Percentiles rank a stretch among this genome's conserved stretches.
Conservation (phyloP, 2,888 invertebrate genomes). For the Ceriagrion tenellum region DNA sequence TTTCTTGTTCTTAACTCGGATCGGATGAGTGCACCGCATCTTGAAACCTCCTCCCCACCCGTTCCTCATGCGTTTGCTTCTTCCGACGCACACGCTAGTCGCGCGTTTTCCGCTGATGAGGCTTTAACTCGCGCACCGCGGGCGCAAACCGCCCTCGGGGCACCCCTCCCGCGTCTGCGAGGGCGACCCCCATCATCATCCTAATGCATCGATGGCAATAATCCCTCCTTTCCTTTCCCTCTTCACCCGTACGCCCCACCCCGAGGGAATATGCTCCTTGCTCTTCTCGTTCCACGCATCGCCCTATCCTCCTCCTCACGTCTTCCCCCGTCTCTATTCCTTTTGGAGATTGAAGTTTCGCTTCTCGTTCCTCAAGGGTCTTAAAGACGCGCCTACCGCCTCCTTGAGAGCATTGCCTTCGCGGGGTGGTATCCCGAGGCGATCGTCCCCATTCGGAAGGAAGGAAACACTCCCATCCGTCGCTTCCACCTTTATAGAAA, state of each 20-base stretch:
- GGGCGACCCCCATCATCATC: constrained; percentile 8
- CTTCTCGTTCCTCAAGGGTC: not conserved
- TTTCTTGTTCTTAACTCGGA: not conserved
- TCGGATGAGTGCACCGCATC: not conserved
- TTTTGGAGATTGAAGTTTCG: constrained; percentile 39
- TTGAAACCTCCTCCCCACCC: not conserved
- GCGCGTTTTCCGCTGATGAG: constrained; percentile 10
- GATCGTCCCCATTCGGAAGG: not conserved
- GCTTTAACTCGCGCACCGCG: not conserved
- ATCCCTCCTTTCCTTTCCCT: not conserved
- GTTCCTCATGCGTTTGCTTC: not conserved
- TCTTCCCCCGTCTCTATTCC: not conserved
- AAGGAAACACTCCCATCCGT: not conserved
- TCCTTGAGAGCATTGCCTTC: not conserved
- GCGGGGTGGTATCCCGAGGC: constrained; percentile 16
- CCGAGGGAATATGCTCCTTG: not conserved
- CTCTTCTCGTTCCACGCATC: not conserved
- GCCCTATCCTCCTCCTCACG: not conserved
- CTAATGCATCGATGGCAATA: constrained; percentile 45
- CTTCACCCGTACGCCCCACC: not conserved
- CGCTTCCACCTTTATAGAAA: not conserved
- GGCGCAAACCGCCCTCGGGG: not conserved
- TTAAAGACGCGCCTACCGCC: not conserved
- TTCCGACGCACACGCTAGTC: not conserved
- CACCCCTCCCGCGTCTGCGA: not conserved